Conservation (phyloP, 2,113 vertebrate species). For the Lanius collurio region DNA sequence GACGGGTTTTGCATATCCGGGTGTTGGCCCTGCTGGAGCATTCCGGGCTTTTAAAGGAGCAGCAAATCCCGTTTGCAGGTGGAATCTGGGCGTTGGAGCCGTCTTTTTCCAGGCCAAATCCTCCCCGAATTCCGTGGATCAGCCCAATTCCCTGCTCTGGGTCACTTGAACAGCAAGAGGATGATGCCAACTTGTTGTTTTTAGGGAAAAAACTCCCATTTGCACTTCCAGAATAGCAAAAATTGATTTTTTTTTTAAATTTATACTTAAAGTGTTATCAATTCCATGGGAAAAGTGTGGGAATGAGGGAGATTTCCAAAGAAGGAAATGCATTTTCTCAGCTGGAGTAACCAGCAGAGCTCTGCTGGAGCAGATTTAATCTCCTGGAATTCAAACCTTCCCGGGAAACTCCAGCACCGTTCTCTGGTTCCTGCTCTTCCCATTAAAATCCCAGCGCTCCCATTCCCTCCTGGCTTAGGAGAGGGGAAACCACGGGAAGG, state of each 20-base stretch:
- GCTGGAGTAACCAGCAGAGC: background rate
- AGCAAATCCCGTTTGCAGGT: fast-evolving
- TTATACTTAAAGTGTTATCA: fast-evolving
- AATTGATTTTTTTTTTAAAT: fast-evolving
- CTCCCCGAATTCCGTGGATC: background rate
- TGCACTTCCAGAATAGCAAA: background rate
- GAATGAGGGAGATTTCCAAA: background rate
- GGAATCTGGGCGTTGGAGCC: fast-evolving
- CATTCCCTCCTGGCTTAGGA: background rate
- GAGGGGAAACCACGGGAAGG: fast-evolving
- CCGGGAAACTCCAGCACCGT: background rate
- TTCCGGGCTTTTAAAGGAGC: background rate
- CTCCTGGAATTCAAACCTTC: background rate
- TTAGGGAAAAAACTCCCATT: background rate
- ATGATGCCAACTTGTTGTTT: fast-evolving
- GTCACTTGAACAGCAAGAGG: fast-evolving
- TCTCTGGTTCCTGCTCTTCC: background rate
- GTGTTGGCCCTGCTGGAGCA: background rate
- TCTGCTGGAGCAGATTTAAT: background rate
- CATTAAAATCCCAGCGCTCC: fast-evolving
- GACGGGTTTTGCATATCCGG: slow-evolving; percentile 42
- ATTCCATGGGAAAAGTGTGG: background rate
- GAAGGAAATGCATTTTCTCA: background rate
- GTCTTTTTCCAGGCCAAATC: fast-evolving
- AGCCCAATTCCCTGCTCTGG: fast-evolving